Base-by-base conservation (phyloP, 2,113 vertebrate species). In the Scopus umbretta region DNA sequence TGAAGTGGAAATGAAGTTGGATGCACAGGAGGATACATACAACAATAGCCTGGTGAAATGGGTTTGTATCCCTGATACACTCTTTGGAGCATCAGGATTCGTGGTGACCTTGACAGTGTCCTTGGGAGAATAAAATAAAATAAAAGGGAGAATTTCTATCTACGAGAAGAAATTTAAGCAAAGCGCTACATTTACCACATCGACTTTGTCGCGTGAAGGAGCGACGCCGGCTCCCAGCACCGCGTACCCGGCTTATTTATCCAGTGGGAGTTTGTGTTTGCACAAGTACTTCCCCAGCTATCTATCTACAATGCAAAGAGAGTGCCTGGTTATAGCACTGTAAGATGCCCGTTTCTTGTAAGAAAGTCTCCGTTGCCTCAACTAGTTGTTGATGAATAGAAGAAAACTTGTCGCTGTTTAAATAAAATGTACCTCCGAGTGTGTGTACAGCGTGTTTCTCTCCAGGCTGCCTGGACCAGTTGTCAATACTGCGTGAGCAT, bases 1-100 rank as follows among this genome's bases (percentile, higher is more conserved):
- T 99, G 99, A 99, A 99, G 99, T 99, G 99, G 99, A 99, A 99
- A 99, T 99, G 99, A 99, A 99, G 98, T 99, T 98, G 98, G 98
- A 98, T 98, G 98, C 98, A 98, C 98, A 90, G 97, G 98, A 99
- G 98, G 98, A 98, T 98, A 98, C 93, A 85, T 85, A 98, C 98
- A 98, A 98, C 97, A 98, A 98, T 98, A 92, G 97, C 95, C 96
- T 97, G 96, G 98, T 95, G 93, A 97, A 98, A 98, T 97, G 97
- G 98, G 97, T 98, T 98, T 97, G 98, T 98, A 97, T 97, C 97
- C 97, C 97, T 94, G 96, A 97, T 98, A 98, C 96, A 97, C 98
- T 98, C 97, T 96, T 97, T 94, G 96, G 97, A 93, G 94, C 97
- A 95, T 97, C 90, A 92, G 84, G 97, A 97, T 94, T 96, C 97